Evolutionary conservation across 30 jellyfish, hydroid and myxozoan species (phyloP), one percentile per base, ranked within the genome.

Genomic region (Cassiopea andromeda): DNA sequence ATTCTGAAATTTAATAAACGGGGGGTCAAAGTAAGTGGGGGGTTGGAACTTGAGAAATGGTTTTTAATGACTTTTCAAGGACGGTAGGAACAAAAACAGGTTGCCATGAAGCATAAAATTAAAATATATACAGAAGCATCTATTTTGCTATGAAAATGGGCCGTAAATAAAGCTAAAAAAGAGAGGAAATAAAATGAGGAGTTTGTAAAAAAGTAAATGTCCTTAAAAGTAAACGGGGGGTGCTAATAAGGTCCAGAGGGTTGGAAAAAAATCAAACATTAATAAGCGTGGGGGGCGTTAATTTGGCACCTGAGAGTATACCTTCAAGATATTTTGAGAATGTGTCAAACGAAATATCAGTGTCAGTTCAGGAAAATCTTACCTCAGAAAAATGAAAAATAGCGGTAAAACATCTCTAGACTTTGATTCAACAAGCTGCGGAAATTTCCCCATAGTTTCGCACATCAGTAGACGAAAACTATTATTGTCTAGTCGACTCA

Each of bases 391-490:
- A 49, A 77, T 73, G 76, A 94, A 75, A 59, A 94, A 90, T 45
- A 90, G 17, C 0, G 97, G 97, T 44, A 90, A 59, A 19, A 94
- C 84, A 86, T 90, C 97, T 72, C 98, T 84, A 19, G 97, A 90
- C 71, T 75, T 94, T 48, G 97, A 49, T 68, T 94, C 97, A 18
- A 74, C 97, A 9, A 94, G 58, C 46, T 48, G 82, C 6, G 98
- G 87, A 67, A 94, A 84, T 59, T 90, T 61, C 48, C 80, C 80
- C 97, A 90, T 85, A 18, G 97, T 73, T 68, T 90, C 90, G 90
- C 94, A 90, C 83, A 94, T 46, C 66, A 94, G 90, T 57, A 69
- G 59, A 48, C 97, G 69, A 60, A 94, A 86, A 57, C 78, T 80
- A 14, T 73, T 59, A 81, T 73, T n/a, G 78, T 93, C 98, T n/a